Percentiles rank a stretch among this genome's conserved stretches.
Evolutionary conservation across 2,888 invertebrate species (phyloP).

Genomic region (Andrena flavipes): DNA sequence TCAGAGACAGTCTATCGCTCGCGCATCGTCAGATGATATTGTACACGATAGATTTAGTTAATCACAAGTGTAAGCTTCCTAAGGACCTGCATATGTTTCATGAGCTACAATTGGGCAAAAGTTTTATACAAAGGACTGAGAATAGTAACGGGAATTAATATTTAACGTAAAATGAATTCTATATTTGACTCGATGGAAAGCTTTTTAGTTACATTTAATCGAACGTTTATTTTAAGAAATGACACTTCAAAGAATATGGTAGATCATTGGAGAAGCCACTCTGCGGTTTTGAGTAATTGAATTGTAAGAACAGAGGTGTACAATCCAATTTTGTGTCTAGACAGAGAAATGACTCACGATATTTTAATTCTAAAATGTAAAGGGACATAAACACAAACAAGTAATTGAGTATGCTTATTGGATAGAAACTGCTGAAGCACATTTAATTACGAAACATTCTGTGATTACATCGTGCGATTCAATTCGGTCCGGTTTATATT

Average conservation of each 20-base stretch:
- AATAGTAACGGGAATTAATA: constrained; percentile 39
- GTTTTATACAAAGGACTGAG: constrained; percentile 67
- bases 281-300: too few relatives aligned
- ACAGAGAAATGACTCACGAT: too few relatives aligned
- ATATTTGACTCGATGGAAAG: not conserved
- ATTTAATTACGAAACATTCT: not conserved
- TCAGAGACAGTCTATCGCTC: constrained; percentile 79
- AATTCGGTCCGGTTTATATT: not conserved
- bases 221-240: not conserved
- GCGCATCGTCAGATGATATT: constrained; percentile 83
- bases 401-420: too few relatives aligned
- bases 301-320: too few relatives aligned
- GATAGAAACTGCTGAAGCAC: not conserved
- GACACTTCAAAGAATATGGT: not conserved
- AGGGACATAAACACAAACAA: too few relatives aligned
- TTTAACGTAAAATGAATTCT: not conserved
- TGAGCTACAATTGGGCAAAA: constrained; percentile 79
- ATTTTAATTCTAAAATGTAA: too few relatives aligned
- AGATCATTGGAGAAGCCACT: too few relatives aligned
- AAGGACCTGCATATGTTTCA: constrained; percentile 83
- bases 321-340: too few relatives aligned
- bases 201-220: not conserved
- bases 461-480: not conserved
- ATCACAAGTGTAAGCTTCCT: constrained; percentile 81
- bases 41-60: constrained; percentile 83